phyloP scores from a whole-genome alignment of 2,888 invertebrate genomes.

The Cheilosia vernalis region DNA sequence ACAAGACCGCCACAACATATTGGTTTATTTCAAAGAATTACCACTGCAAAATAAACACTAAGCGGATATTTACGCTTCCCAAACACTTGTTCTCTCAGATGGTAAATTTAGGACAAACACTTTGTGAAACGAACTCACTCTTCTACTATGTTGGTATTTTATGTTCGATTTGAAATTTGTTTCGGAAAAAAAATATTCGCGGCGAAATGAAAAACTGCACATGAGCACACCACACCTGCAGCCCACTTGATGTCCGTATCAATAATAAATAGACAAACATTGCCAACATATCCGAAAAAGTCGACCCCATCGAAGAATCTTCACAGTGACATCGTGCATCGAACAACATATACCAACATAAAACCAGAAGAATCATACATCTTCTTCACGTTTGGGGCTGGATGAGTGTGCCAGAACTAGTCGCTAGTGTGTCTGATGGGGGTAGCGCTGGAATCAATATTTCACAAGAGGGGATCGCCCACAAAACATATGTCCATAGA shows the following conservation, averaged over 20 bases:
- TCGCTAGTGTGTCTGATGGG: slow-evolving; percentile 43
- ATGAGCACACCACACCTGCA: slow-evolving; percentile 70
- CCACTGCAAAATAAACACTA: slow-evolving; percentile 16
- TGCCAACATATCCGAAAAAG: slow-evolving; percentile 70
- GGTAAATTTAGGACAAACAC: slow-evolving; percentile 8
- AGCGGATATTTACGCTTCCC: slow-evolving; percentile 42
- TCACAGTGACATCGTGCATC: slow-evolving; percentile 19
- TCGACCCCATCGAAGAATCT: slow-evolving; percentile 54
- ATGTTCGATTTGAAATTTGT: slow-evolving; percentile 6
- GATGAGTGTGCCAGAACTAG: slow-evolving; percentile 53
- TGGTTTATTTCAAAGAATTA: not conserved
- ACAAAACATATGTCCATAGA: slow-evolving; percentile 18
- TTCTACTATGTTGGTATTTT: not conserved
- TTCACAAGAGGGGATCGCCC: not conserved
- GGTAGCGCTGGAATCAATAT: slow-evolving; percentile 46
- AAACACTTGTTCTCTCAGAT: slow-evolving; percentile 25
- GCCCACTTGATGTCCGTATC: slow-evolving; percentile 65
- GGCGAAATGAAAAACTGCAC: slow-evolving; percentile 51
- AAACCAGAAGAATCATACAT: slow-evolving; percentile 55
- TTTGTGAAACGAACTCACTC: not conserved
- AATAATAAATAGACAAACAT: slow-evolving; percentile 74
- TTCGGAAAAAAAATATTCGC: slow-evolving; percentile 14
- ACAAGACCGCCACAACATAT: slow-evolving; percentile 54
- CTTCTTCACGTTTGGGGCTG: slow-evolving; percentile 45
- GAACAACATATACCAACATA: slow-evolving; percentile 15